phyloP scores from a whole-genome alignment of 2,797 vertebrate species.

The Xerus rutilus region DNA sequence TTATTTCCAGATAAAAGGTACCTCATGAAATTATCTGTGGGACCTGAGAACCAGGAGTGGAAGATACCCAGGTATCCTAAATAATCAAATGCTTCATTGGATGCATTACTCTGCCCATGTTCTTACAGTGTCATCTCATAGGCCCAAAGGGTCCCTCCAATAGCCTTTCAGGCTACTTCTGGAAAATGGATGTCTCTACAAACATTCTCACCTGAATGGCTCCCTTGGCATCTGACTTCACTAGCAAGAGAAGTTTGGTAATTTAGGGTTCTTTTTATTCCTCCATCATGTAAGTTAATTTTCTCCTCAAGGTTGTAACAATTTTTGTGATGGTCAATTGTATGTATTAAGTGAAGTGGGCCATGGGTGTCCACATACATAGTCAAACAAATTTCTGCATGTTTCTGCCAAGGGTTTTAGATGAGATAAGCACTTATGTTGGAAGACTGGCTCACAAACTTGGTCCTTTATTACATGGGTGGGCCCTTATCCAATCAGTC shows the following conservation, averaged over 20 bases:
- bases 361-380: not conserved
- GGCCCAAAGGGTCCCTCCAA: not conserved
- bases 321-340: not conserved
- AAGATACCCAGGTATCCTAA: not conserved
- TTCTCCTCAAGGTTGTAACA: not conserved
- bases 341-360: no score
- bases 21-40: not conserved
- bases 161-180: not conserved
- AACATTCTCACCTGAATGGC: no score
- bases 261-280: not conserved
- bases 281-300: not conserved
- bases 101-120: fast-evolving
- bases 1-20: not conserved
- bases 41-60: not conserved
- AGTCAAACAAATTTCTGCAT: not conserved
- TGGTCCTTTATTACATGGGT: not conserved
- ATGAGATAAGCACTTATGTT: not conserved
- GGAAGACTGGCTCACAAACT: not conserved
- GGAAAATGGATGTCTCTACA: not conserved
- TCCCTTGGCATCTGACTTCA: no score
- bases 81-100: fast-evolving
- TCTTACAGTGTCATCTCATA: fast-evolving
- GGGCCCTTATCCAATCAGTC: not conserved
- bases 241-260: not conserved
- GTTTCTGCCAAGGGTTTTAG: not conserved